Evolutionary conservation across 2,113 vertebrate genomes (phyloP), one percentile per base, ranked within the genome.

Genomic region (Ardeotis arabs): DNA sequence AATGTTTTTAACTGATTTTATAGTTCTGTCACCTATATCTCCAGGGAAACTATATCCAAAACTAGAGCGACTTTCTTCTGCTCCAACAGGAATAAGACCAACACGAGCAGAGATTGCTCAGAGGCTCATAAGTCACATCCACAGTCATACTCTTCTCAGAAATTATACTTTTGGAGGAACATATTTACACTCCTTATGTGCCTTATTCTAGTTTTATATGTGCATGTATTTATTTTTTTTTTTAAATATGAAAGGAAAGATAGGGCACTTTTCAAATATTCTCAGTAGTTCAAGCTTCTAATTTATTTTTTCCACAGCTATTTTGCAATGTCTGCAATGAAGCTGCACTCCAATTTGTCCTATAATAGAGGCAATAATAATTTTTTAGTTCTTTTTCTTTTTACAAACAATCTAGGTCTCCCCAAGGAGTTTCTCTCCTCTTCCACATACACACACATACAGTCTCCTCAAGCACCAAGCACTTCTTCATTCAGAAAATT

Each of bases 291-390:
- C 60, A 27, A 75, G 8, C n/a, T 93, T 56, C 16, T 78, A 77
- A 63, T 79, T 95, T 33, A 87, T 45, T 81, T 91, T 11, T 87
- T 93, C 55, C 7, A 37, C 67, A 94, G 37, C n/a, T 97, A 49
- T 83, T 94, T 97, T 84, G 23, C 66, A 89, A 78, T 72, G 22
- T 82, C 16, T 92, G 17, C 64, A 95, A 90, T 89, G 74, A 95
- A 97, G 60, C 62, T 74, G 6, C 23, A 58, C 49, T 97, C 31
- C n/a, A 73, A 63, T 92, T 96, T 97, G 29, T 90, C 50, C 94
- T 96, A 67, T 41, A 96, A 92, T 27, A 66, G 25, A 50, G 74
- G 17, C 68, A 90, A 89, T 87, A 95, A 89, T 78, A 35, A 45
- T 87, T 87, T 80, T 78, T 39, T 12, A 9, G 3, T 12, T 27